Evolutionary conservation across 2,113 vertebrate species (phyloP).

Genomic region (Ailurus styani): DNA sequence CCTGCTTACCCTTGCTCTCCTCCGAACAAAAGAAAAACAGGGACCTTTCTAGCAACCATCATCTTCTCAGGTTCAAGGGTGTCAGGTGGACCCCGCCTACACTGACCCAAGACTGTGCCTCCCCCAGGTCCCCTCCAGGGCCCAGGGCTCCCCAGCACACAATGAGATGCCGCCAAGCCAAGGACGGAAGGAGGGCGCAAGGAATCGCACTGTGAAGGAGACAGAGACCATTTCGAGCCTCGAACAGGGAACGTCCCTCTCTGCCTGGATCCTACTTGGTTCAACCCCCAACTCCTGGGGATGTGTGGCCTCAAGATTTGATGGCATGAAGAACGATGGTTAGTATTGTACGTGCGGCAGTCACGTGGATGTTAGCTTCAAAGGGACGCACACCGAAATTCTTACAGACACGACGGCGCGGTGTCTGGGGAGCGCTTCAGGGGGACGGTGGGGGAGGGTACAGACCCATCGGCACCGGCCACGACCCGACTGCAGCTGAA

Average conservation of each 20-base stretch:
- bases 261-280: not conserved
- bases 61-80: not conserved
- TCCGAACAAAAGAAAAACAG: not conserved
- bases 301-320: not conserved
- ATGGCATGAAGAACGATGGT: not conserved
- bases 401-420: not conserved
- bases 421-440: not conserved
- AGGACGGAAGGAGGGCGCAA: not conserved
- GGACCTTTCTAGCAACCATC: not conserved
- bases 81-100: too few species aligned
- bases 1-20: not conserved
- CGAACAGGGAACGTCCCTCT: not conserved
- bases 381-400: not conserved
- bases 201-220: not conserved
- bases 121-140: too few species aligned
- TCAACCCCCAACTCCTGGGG: not conserved
- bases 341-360: not conserved
- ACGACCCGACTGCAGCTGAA: accelerated
- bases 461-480: accelerated
- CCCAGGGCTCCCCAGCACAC: not conserved
- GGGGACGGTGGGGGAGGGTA: not conserved
- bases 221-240: not conserved
- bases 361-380: not conserved
- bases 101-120: not conserved
- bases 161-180: not conserved